These are phyloP conservation scores for Xanthia togata DNA, from an alignment of 2,888 invertebrate genomes.

Conservation along the genomic window DNA sequence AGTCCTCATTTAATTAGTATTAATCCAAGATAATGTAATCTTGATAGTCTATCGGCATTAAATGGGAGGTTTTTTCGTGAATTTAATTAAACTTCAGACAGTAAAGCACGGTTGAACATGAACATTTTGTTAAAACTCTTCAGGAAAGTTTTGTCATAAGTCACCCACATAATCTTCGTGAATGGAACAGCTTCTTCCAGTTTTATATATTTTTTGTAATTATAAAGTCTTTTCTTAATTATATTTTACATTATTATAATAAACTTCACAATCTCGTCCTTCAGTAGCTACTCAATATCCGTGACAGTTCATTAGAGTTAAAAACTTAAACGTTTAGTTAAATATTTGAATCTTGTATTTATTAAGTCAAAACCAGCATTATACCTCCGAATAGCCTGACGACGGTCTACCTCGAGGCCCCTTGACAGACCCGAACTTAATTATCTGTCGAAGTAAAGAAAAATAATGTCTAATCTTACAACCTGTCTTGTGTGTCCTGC, in stretches of 20 bases:
- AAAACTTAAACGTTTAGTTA: neutral
- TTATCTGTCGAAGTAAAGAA: neutral
- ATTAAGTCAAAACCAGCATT: neutral
- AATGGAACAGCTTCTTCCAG: slow-evolving; percentile 27
- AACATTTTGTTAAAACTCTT: slow-evolving; percentile 66
- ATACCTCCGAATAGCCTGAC: neutral
- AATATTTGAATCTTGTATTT: neutral
- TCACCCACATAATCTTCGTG: slow-evolving; percentile 57
- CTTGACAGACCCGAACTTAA: neutral
- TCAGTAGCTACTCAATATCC: neutral
- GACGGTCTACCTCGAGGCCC: neutral
- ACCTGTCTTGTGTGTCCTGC: neutral
- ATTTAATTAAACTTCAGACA: slow-evolving; percentile 77
- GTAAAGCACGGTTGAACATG: slow-evolving; percentile 66
- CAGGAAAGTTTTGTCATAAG: slow-evolving; percentile 66
- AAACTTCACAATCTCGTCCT: neutral
- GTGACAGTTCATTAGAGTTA: neutral
- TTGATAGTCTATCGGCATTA: slow-evolving; percentile 65
- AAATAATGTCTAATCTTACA: neutral
- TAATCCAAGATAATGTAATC: slow-evolving; percentile 65
- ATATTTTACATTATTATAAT: neutral
- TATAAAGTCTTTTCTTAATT: slow-evolving; percentile 30
- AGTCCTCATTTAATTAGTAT: slow-evolving; percentile 58
- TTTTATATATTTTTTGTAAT: slow-evolving; percentile 40
- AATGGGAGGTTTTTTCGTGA: slow-evolving; percentile 66